Conservation (phyloP, 2,797 vertebrate genomes). For the Poecilia velifera region DNA sequence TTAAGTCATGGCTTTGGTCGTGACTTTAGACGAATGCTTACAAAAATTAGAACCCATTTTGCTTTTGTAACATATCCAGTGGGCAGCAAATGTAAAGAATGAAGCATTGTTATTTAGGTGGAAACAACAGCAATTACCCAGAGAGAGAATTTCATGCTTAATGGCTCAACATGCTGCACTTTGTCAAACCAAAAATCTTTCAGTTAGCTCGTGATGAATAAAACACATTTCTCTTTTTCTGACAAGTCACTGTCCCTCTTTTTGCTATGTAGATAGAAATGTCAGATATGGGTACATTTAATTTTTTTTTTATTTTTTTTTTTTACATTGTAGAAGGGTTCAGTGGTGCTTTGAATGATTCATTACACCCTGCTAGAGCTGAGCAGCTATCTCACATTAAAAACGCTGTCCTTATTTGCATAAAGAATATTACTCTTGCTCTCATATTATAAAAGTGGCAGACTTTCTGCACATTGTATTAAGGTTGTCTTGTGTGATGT, state of each 20-base stretch:
- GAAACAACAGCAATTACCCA: conserved; percentile 61
- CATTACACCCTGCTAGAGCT: conserved; percentile 28
- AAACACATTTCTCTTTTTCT: conserved; percentile 60
- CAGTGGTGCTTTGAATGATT: conserved; percentile 52
- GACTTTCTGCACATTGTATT: not conserved
- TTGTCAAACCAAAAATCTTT: conserved; percentile 52
- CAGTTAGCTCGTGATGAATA: conserved; percentile 53
- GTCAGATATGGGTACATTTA: conserved; percentile 25
- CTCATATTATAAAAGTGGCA: conserved; percentile 7
- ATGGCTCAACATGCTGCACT: conserved; percentile 51
- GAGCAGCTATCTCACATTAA: conserved; percentile 40
- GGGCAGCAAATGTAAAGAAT: conserved; percentile 54
- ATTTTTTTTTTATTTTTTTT: conserved; percentile 1
- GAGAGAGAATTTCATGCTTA: conserved; percentile 52
- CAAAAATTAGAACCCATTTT: conserved; percentile 67
- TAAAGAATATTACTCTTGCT: conserved; percentile 26
- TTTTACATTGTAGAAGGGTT: conserved; percentile 27
- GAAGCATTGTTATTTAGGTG: conserved; percentile 54
- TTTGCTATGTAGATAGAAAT: conserved; percentile 54
- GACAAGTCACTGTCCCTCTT: conserved; percentile 30
- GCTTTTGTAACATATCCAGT: conserved; percentile 56
- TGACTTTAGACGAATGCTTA: conserved; percentile 39
- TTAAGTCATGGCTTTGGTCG: conserved; percentile 51
- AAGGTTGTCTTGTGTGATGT: not conserved
- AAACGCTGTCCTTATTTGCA: conserved; percentile 35